These are phyloP conservation scores for Pampusana beccarii DNA, from an alignment of 2,113 vertebrate species.

Conservation along the genomic window DNA sequence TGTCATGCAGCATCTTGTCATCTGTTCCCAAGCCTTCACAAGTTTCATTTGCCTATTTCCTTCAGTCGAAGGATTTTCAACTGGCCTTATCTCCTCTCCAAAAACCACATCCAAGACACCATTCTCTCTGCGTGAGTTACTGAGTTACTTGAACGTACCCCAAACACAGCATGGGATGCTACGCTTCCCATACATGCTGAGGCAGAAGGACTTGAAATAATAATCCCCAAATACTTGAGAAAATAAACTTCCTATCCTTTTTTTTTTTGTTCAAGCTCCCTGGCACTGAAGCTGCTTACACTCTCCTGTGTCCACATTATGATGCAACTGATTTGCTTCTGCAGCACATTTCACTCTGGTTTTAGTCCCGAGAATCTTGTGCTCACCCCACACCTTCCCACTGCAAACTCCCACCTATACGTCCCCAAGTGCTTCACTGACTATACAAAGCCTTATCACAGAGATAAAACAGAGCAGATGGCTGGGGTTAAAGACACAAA, in stretches of 20 bases:
- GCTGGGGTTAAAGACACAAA: background rate
- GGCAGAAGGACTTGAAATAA: background rate
- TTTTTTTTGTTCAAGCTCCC: background rate
- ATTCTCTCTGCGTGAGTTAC: background rate
- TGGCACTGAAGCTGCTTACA: background rate
- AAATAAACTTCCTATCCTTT: background rate
- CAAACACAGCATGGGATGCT: background rate
- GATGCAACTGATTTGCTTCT: background rate
- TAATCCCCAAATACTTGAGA: background rate
- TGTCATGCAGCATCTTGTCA: background rate
- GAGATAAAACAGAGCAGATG: slow-evolving; percentile 2
- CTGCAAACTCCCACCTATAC: background rate
- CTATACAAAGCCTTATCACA: background rate
- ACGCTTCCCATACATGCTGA: background rate
- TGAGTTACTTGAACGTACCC: background rate
- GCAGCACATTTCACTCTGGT: background rate
- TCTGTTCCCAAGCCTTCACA: background rate
- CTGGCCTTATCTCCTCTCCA: background rate
- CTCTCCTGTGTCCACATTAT: background rate
- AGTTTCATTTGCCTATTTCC: background rate
- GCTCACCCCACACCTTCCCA: background rate
- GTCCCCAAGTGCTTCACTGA: background rate
- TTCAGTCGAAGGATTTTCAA: background rate
- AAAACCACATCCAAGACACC: background rate
- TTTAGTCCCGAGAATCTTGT: background rate